Evolutionary conservation across 2,113 vertebrate genomes (phyloP).

Genomic region (Girardinichthys multiradiatus): DNA sequence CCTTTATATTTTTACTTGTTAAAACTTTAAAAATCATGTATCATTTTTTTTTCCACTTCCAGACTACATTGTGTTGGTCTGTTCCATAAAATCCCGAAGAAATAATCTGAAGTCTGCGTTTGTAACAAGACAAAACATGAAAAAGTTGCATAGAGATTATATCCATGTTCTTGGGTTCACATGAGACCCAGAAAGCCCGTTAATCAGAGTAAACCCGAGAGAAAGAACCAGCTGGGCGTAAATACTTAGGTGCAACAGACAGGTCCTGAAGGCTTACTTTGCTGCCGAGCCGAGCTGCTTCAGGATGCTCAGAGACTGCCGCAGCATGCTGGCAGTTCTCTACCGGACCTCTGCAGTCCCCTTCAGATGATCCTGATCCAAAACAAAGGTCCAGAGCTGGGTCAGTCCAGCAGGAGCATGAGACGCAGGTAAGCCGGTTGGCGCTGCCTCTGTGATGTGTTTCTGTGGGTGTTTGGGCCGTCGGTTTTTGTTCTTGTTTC

Average conservation of each 20-base stretch:
- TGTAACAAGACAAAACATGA: too few relatives aligned
- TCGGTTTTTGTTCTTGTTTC: conserved; percentile 64
- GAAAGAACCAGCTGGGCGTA: background rate
- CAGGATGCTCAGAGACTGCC: conserved; percentile 79
- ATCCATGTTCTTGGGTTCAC: background rate
- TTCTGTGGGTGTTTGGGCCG: background rate
- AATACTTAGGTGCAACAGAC: background rate
- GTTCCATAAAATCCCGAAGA: too few relatives aligned
- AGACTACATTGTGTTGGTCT: too few relatives aligned
- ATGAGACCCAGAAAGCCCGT: background rate
- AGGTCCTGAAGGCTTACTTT: conserved; percentile 44
- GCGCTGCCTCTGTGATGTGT: background rate
- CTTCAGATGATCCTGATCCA: conserved; percentile 14
- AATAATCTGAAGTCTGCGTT: too few relatives aligned
- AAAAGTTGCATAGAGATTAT: too few relatives aligned
- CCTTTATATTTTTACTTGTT: too few relatives aligned
- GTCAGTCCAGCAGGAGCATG: conserved; percentile 19
- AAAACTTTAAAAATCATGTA: too few relatives aligned
- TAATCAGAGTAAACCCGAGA: background rate
- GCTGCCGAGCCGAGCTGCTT: conserved; percentile 72
- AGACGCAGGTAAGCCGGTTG: background rate
- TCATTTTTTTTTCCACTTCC: too few relatives aligned
- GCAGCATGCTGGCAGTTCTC: conserved; percentile 72
- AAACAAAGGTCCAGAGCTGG: background rate
- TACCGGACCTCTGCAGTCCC: conserved; percentile 11